Conservation (phyloP, 2,797 vertebrate genomes). For the Gallinago solitaria region DNA sequence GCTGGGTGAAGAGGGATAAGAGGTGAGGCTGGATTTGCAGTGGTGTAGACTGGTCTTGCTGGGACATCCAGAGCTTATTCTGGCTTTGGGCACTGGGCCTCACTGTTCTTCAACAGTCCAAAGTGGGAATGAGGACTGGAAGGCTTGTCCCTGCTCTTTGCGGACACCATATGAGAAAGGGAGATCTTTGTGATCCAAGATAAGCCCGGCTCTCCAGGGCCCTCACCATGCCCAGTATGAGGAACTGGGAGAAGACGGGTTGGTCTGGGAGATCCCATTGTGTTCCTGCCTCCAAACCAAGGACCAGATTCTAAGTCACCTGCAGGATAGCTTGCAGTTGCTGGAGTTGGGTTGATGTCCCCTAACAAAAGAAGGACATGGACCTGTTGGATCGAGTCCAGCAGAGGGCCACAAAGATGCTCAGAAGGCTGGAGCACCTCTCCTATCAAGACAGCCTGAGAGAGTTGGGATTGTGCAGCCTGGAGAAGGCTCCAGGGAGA, state of each 20-base stretch:
- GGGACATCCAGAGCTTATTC: neutral
- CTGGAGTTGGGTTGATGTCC: neutral
- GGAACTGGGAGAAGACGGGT: neutral
- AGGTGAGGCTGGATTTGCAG: neutral
- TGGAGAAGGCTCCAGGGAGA: neutral
- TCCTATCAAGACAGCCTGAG: neutral
- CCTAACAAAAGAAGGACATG: neutral
- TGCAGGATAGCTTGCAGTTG: neutral
- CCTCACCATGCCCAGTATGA: neutral
- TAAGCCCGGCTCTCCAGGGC: neutral
- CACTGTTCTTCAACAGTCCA: neutral
- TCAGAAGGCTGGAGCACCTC: neutral
- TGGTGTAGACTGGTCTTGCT: neutral
- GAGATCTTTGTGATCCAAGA: neutral
- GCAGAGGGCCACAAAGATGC: neutral
- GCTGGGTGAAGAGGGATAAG: neutral
- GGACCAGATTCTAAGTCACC: neutral
- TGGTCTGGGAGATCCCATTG: neutral
- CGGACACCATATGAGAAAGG: neutral
- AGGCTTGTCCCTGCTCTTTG: neutral
- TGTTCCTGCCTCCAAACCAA: neutral
- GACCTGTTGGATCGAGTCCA: neutral
- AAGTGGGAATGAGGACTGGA: neutral
- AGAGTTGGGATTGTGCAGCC: neutral
- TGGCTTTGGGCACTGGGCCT: neutral